Conservation (phyloP, 2,888 invertebrate species). For the Oscheius sp. region DNA sequence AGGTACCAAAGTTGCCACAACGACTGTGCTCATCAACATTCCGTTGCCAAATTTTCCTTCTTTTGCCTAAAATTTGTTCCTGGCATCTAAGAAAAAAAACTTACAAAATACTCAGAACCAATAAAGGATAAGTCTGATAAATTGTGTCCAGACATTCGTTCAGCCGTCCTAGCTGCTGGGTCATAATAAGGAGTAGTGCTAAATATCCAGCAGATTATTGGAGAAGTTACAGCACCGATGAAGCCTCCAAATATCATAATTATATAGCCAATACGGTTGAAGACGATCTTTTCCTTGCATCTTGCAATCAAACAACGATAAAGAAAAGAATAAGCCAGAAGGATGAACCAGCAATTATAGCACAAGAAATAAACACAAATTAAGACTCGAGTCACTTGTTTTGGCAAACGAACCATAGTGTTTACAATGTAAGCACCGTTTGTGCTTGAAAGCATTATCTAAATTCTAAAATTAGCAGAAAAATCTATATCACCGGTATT, state of each 20-base stretch:
- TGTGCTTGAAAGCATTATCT: not conserved
- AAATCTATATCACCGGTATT: no score
- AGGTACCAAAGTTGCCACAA: not conserved
- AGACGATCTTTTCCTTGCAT: not conserved
- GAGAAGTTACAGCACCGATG: not conserved
- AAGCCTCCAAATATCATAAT: not conserved
- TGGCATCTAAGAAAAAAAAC: not conserved
- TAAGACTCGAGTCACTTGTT: not conserved
- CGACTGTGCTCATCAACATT: not conserved
- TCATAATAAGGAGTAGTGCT: not conserved
- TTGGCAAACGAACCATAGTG: not conserved
- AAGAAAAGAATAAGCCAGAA: not conserved
- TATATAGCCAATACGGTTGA: not conserved
- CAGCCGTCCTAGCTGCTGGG: not conserved
- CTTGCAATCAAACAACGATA: slow-evolving; percentile 11
- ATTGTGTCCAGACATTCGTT: not conserved
- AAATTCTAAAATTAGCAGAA: no score
- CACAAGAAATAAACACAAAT: not conserved
- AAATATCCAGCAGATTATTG: not conserved
- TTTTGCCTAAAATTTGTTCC: not conserved
- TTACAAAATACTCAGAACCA: not conserved
- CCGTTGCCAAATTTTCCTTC: not conserved
- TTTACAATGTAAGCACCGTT: not conserved
- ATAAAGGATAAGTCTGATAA: not conserved
- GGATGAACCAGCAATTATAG: not conserved